Base-by-base conservation (phyloP, 2,888 invertebrate genomes). In the Leptinotarsa peninsularis region DNA sequence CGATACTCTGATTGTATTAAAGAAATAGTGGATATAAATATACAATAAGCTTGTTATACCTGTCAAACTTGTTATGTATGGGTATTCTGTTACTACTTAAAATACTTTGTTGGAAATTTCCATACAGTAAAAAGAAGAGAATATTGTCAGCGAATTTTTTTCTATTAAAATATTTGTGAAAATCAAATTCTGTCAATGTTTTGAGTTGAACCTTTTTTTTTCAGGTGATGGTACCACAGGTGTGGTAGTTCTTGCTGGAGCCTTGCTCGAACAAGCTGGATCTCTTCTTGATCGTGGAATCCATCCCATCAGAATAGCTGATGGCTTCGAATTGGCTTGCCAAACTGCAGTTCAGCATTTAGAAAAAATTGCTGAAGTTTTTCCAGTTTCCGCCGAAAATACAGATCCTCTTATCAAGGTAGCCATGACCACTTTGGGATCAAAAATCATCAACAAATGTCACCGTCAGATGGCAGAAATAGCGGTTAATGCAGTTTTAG, bases 391-490 rank as follows among this genome's bases (percentile, higher is more conserved):
- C 84, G 91, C 91, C 15, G 91, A 94, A 4, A 94, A 97, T 78
- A 91, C 94, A 78, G 98, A 98, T 85, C 95, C 96, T 18, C 91
- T 99, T 7, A 93, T 99, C 80, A 94, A 95, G 88, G 96, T 98
- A 58, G 99, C 99, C 15, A 98, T 97, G 96, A 99, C 99, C 0
- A 98, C 99, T 0, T 91, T 99, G 21, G 98, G 98, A 23, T 99
- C 98, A 27, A 99, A 99, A 90, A 98, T 99, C 75, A 95, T 99
- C 21, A 99, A 98, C 86, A 97, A 98, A 87, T 98, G 98, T 85
- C 97, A 98, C 86, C 91, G 95, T 68, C 94, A 98, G 89, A 98
- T 99, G 96, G 99, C 99, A 14, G 97, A 98, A 89, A 99, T 99
- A 87, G 99, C 99, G 76, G 99, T 99, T 1, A 85, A 99, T 91